Conservation (phyloP, 2,888 invertebrate genomes). For the Torymus aiolomorphi region DNA sequence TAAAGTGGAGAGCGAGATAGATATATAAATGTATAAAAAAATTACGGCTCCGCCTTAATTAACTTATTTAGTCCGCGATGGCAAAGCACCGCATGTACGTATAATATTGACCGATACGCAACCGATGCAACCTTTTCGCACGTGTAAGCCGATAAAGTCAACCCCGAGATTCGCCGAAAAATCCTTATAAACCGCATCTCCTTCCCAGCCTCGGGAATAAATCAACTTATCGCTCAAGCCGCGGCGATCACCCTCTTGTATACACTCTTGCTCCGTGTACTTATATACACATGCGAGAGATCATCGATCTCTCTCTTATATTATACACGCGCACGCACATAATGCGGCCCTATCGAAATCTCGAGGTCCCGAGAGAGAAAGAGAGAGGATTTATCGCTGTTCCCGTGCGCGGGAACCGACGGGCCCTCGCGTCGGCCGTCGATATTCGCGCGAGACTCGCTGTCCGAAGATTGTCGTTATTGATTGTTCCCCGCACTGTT, state of each 20-base stretch:
- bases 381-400: slow-evolving; percentile 46
- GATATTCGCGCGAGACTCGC: background rate
- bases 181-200: slow-evolving; percentile 28
- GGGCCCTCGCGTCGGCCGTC: no score
- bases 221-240: slow-evolving; percentile 52
- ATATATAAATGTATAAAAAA: no score
- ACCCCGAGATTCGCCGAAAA: background rate
- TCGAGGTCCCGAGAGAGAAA: background rate
- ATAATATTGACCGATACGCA: background rate
- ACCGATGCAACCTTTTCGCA: no score
- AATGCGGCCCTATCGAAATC: slow-evolving; percentile 49
- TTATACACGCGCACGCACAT: slow-evolving; percentile 4
- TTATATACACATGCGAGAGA: background rate
- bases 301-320: no score
- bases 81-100: slow-evolving; percentile 3
- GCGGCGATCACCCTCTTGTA: no score
- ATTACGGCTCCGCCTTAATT: slow-evolving; percentile 32
- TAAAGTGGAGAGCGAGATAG: no score
- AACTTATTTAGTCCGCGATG: slow-evolving; percentile 48
- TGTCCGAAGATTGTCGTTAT: slow-evolving; percentile 17
- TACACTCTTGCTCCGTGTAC: slow-evolving; percentile 3
- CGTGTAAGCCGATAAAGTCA: slow-evolving; percentile 33
- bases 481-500: slow-evolving; percentile 10
- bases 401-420: background rate
- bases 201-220: slow-evolving; percentile 48